Evolutionary conservation across 2,113 vertebrate genomes (phyloP).

Genomic region (Amblyopsis rosae): DNA sequence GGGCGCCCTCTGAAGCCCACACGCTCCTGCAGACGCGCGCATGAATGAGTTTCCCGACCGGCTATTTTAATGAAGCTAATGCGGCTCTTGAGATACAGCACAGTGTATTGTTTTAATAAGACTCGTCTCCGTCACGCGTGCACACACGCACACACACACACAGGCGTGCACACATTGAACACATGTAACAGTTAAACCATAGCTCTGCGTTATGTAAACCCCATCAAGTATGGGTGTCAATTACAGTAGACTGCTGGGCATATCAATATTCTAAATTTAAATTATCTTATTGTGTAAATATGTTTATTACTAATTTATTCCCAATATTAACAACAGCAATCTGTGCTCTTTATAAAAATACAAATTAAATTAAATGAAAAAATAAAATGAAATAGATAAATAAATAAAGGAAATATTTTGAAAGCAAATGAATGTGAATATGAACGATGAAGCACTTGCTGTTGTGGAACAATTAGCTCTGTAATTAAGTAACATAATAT

Average conservation of each 20-base stretch:
- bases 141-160: slow-evolving; percentile 30
- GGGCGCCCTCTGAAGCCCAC: background rate
- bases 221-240: slow-evolving; percentile 9
- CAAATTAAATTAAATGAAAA: background rate
- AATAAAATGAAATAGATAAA: background rate
- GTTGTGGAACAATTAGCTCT: slow-evolving; percentile 14
- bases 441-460: slow-evolving; percentile 21
- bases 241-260: no score
- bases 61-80: slow-evolving; percentile 52
- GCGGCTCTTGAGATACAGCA: slow-evolving; percentile 10
- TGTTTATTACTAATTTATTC: no score
- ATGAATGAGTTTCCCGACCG: slow-evolving; percentile 28
- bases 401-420: background rate
- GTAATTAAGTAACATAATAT: slow-evolving; percentile 21
- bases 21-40: background rate
- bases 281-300: no score
- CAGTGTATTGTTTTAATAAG: slow-evolving; percentile 50
- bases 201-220: background rate
- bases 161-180: slow-evolving; percentile 18
- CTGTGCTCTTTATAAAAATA: no score
- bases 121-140: slow-evolving; percentile 48
- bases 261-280: background rate
- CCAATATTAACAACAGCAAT: no score
- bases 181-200: slow-evolving; percentile 11
- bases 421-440: background rate